A percentile compares a stretch with the other conserved stretches of the same genome.
Evolutionary conservation across 37 sponge, comb jelly and placozoan species (phyloP).

Genomic region (Sycon ciliatum): DNA sequence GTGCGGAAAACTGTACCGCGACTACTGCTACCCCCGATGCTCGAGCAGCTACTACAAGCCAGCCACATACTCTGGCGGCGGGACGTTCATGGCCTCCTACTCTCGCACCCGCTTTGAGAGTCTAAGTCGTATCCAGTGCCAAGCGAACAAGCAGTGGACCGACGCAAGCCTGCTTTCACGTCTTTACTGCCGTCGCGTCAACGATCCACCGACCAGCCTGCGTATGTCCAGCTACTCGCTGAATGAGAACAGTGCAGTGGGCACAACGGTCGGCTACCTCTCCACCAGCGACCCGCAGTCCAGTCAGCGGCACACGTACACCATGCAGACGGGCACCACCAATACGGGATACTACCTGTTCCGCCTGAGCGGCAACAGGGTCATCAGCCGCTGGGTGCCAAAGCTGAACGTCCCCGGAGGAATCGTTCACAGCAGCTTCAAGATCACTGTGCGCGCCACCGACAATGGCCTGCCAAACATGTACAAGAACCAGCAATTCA

Average conservation of each 20-base stretch:
- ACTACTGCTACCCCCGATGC: slow-evolving; percentile 13
- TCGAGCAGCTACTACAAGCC: neutral
- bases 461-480: neutral
- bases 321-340: too few relatives aligned
- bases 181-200: slow-evolving; percentile 13
- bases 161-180: neutral
- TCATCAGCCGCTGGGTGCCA: too few relatives aligned
- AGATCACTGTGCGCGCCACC: neutral
- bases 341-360: too few relatives aligned
- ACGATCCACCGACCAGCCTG: neutral
- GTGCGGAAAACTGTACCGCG: neutral
- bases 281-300: neutral
- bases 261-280: neutral
- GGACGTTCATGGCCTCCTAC: too few relatives aligned
- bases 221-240: neutral
- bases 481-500: neutral
- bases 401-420: too few relatives aligned
- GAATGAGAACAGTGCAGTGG: neutral
- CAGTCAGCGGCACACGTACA: neutral
- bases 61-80: too few relatives aligned
- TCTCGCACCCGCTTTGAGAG: too few relatives aligned
- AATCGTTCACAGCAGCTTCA: neutral
- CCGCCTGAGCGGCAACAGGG: too few relatives aligned
- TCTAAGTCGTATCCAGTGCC: too few relatives aligned
- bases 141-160: slow-evolving; percentile 5